phyloP scores from a whole-genome alignment of 2,888 invertebrate genomes.

The Drosophila multiciliata region DNA sequence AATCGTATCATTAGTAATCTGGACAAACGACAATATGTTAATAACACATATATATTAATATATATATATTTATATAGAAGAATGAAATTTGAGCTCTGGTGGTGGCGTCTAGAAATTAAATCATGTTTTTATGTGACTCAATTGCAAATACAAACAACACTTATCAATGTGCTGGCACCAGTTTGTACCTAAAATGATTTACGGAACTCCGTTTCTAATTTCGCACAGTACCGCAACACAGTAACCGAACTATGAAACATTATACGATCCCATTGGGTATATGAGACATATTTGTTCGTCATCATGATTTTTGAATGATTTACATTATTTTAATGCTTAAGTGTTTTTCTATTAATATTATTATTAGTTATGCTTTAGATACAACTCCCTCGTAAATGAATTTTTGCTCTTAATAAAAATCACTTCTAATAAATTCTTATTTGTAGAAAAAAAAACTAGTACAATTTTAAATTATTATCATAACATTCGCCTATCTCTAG shows the following conservation, averaged over 20 bases:
- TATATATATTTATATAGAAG: background rate
- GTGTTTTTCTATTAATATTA: background rate
- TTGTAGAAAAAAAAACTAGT: background rate
- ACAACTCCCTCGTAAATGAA: background rate
- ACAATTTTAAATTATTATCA: background rate
- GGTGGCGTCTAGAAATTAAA: slow-evolving; percentile 8
- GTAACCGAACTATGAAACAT: background rate
- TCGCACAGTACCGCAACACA: too few species aligned
- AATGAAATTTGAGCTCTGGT: slow-evolving; percentile 4
- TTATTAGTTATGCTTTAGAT: background rate
- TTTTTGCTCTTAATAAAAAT: background rate
- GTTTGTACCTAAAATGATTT: background rate
- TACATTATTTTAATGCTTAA: background rate
- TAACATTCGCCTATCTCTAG: background rate
- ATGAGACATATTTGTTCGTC: background rate
- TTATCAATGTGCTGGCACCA: slow-evolving; percentile 1
- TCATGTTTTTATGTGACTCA: background rate
- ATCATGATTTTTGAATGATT: background rate
- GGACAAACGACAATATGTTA: background rate
- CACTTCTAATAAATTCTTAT: background rate
- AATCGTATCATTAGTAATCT: background rate
- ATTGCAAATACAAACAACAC: background rate
- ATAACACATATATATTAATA: background rate
- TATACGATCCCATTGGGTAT: background rate
- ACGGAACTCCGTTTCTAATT: background rate